phyloP scores from a whole-genome alignment of 2,888 invertebrate genomes.

The Icerya purchasi region DNA sequence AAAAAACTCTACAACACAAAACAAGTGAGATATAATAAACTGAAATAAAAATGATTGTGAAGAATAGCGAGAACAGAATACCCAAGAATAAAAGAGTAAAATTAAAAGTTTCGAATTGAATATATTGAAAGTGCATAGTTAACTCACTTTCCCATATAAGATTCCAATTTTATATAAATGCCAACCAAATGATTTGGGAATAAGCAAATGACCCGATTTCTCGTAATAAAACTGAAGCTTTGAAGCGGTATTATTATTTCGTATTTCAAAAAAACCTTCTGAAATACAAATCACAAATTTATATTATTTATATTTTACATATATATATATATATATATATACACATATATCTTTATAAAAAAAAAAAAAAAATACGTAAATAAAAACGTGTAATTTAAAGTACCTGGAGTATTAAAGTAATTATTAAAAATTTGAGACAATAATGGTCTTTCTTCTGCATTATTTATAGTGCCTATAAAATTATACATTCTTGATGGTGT shows the following conservation, averaged over 20 bases:
- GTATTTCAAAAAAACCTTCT: slow-evolving; percentile 44
- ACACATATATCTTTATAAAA: too few species aligned
- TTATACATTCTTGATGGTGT: slow-evolving; percentile 69
- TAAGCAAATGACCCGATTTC: slow-evolving; percentile 34
- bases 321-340: too few species aligned
- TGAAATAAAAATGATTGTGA: too few species aligned
- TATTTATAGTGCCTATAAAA: slow-evolving; percentile 51
- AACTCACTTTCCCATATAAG: slow-evolving; percentile 47
- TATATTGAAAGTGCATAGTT: slow-evolving; percentile 14
- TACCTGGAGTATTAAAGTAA: slow-evolving; percentile 43
- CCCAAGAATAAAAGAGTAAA: too few species aligned
- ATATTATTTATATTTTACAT: background rate
- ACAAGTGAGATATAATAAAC: too few species aligned
- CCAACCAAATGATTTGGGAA: slow-evolving; percentile 69
- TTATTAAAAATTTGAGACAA: slow-evolving; percentile 57
- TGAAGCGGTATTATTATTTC: slow-evolving; percentile 51
- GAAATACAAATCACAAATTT: slow-evolving; percentile 16
- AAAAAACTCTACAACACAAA: too few species aligned
- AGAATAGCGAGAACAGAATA: too few species aligned
- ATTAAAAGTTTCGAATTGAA: too few species aligned
- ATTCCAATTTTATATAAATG: slow-evolving; percentile 56
- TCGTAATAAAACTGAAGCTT: slow-evolving; percentile 50
- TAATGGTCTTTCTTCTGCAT: slow-evolving; percentile 54
- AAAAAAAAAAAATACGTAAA: slow-evolving; percentile 5
- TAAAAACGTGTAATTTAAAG: slow-evolving; percentile 3